Base-by-base conservation (phyloP, 2,113 vertebrate species). In the Periophthalmodon schlosseri region DNA sequence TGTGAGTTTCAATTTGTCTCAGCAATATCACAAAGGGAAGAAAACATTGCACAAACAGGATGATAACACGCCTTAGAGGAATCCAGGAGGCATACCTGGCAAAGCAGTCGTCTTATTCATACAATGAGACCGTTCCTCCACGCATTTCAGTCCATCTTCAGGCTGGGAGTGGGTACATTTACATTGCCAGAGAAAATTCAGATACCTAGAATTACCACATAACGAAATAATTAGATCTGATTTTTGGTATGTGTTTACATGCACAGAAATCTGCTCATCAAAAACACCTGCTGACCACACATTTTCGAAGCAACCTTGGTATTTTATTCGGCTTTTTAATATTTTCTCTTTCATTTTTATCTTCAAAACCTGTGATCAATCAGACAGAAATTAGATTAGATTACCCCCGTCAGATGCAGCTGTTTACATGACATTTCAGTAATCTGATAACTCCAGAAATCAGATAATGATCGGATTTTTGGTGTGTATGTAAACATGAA, bases 71-170 rank as follows among this genome's bases (percentile, higher is more conserved):
- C 23, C 16, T 68, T 15, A 24, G 21, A 18, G 44, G 49, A 61
- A 49, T 54, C 3, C 9, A 50, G 54, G 57, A 60, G 46, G 15
- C 84, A 67, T 85, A 92, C 92, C 89, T 78, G 16, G 66, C 52
- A 81, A 73, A 84, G 76, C 69, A 54, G 76, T 75, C 80, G 79
- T 89, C 84, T 77, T 85, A 80, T 65, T 74, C 33, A 33, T 74
- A 67, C 44, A 79, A 80, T 68, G 73, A 64, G 70, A 78, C 71
- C 64, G 68, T 76, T 76, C 87, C 74, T 57, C 74, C 75, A 76
- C 82, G 72, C 88, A 88, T 86, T 57, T 90, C 77, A 79, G 23
- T 89, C 78, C 91, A 88, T 89, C 84, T 80, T 69, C 76, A 61
- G 21, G 4, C 50, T 79, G 86, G 71, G 39, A 44, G 39, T 21